These are phyloP conservation scores for Theropithecus gelada DNA, from an alignment of 2,113 vertebrate species.

Conservation along the genomic window DNA sequence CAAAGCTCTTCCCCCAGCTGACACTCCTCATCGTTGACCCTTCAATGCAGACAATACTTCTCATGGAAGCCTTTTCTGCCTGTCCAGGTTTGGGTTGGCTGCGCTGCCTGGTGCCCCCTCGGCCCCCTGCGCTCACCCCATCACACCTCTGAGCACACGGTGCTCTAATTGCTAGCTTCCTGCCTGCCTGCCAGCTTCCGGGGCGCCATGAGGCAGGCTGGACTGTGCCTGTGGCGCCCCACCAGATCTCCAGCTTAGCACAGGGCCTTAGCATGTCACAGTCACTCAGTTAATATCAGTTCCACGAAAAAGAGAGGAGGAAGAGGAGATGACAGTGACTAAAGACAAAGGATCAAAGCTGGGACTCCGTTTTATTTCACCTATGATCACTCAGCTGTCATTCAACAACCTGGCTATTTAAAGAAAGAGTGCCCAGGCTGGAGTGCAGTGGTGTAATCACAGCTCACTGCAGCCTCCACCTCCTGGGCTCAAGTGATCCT, in stretches of 20 bases:
- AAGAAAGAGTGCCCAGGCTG: no score
- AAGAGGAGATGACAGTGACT: no score
- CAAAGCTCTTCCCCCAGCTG: rapidly evolving
- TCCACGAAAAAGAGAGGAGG: neutral
- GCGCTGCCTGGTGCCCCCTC: neutral
- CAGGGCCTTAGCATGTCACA: neutral
- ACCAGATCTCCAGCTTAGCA: neutral
- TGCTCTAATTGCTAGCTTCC: neutral
- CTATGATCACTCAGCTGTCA: neutral
- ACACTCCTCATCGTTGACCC: no score
- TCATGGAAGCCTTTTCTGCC: neutral
- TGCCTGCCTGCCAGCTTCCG: rapidly evolving
- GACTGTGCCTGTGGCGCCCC: rapidly evolving
- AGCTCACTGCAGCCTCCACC: no score
- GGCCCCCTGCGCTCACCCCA: neutral
- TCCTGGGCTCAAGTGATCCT: no score
- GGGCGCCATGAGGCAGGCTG: neutral
- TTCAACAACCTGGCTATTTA: no score
- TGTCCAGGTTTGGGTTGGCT: neutral
- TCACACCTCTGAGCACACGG: rapidly evolving
- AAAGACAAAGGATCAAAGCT: neutral
- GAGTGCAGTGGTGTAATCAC: no score
- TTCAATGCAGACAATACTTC: neutral
- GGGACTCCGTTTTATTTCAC: neutral
- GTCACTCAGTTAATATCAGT: neutral